Base-by-base conservation (phyloP, 2,888 invertebrate genomes). In the Chalcosyrphus nemorum region DNA sequence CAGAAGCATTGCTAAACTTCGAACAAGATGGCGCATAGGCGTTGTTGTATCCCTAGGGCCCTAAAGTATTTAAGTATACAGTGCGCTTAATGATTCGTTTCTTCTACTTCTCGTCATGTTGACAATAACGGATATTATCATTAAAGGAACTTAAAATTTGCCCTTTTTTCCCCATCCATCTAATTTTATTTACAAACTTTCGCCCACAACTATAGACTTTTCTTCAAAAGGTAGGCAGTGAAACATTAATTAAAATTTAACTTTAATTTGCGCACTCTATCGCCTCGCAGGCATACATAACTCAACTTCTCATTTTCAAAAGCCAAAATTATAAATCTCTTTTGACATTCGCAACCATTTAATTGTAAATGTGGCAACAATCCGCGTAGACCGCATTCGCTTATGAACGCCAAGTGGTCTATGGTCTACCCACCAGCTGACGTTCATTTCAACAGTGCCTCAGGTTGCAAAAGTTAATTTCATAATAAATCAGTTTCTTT, bases 401-500 rank as follows among this genome's bases (percentile, higher is more conserved):
- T 5, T 2, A 17, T 11, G 21, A 38, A 35, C 29, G n/a, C 17
- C 5, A 24, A 45, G 19, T 29, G 32, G 32, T 29, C 43, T 9
- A 19, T 4, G n/a, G n/a, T 13, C 21, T n/a, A 15, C 47, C 7
- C 11, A n/a, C 21, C 6, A 35, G 52, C 56, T 66, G 52, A 52
- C 32, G 54, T 56, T 52, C 68, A 21, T 66, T 76, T 52, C 61
- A 52, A 74, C 32, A 27, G 6, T 9, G 75, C 81, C 76, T 27
- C 63, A 57, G 81, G 81, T 52, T 70, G 41, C 32, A 32, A 70
- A 76, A 76, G 68, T 70, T 76, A 76, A 76, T 76, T 81, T 63
- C 70, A 70, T 81, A 76, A 81, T 81, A 70, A 81, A 81, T 81
- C 81, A 70, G 54, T 56, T 65, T 35, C 63, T 70, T 81, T 70